These are phyloP conservation scores for Crotophaga sulcirostris DNA, from an alignment of 2,113 vertebrate genomes.

Conservation along the genomic window DNA sequence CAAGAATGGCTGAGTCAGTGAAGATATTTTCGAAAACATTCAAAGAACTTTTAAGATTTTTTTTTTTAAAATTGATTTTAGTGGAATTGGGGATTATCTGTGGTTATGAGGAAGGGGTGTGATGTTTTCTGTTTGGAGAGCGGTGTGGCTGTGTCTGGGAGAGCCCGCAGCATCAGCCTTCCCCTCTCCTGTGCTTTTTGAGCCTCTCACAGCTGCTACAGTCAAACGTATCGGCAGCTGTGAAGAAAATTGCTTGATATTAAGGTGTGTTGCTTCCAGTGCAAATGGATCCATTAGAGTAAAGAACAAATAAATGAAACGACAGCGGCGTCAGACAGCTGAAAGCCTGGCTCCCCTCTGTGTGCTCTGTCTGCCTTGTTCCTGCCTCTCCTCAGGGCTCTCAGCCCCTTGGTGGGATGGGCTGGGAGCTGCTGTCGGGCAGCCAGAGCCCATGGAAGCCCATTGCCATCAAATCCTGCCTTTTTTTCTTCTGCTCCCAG, in stretches of 20 bases:
- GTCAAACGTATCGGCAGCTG: neutral
- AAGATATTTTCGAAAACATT: neutral
- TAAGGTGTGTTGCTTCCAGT: fast-evolving
- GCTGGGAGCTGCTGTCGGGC: fast-evolving
- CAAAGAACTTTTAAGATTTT: neutral
- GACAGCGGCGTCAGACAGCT: fast-evolving
- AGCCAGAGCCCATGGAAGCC: neutral
- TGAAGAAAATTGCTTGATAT: neutral
- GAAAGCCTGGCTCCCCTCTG: neutral
- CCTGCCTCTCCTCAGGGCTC: neutral
- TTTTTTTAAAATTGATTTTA: neutral
- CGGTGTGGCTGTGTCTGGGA: fast-evolving
- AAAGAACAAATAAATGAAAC: neutral
- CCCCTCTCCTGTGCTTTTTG: neutral
- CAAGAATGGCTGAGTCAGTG: neutral
- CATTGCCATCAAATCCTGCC: neutral
- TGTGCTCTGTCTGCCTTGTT: fast-evolving
- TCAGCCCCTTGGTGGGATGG: neutral
- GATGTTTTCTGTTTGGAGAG: neutral
- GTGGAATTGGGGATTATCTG: neutral
- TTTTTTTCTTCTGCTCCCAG: too few relatives aligned
- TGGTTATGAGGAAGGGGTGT: fast-evolving
- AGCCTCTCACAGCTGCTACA: neutral
- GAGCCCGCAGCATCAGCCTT: neutral
- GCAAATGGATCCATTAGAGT: neutral